A percentile compares a stretch with the other conserved stretches of the same genome.
Evolutionary conservation across 2,113 vertebrate genomes (phyloP).

Genomic region (Phylloscopus trochiloides): DNA sequence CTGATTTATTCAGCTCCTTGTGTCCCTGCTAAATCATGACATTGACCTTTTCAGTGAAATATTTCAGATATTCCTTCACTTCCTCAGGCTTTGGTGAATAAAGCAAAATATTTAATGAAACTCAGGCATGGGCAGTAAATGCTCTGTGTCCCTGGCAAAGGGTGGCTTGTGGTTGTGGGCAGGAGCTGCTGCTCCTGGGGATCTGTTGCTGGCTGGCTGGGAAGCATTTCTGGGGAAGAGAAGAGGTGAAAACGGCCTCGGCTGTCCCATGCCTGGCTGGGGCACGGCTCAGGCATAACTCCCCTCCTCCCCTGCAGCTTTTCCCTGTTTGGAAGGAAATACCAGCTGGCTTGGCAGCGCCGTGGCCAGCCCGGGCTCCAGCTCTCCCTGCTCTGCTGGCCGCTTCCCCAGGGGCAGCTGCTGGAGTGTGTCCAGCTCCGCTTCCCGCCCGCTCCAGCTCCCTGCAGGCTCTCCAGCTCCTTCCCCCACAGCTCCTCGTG

Average conservation of each 20-base stretch:
- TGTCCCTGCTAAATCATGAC: not conserved
- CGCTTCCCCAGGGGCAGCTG: not conserved
- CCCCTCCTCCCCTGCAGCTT: not conserved
- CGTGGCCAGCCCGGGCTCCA: not conserved
- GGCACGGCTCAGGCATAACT: fast-evolving
- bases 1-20: not conserved
- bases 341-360: not conserved
- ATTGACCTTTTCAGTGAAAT: not conserved
- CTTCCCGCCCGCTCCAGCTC: not conserved
- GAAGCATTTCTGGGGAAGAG: not conserved
- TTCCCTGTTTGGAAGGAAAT: not conserved
- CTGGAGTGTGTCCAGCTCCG: not conserved
- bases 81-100: not conserved
- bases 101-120: not conserved
- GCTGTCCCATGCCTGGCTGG: not conserved
- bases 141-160: not conserved
- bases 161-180: not conserved
- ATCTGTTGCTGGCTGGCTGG: not conserved
- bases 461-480: not conserved
- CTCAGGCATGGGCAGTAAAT: not conserved
- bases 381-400: not conserved
- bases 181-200: not conserved
- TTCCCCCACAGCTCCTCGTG: not conserved
- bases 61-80: not conserved
- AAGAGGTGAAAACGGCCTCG: not conserved